A percentile compares a stretch with the other conserved stretches of the same genome.
Conservation (phyloP, 2,797 vertebrate genomes). For the Alauda arvensis region DNA sequence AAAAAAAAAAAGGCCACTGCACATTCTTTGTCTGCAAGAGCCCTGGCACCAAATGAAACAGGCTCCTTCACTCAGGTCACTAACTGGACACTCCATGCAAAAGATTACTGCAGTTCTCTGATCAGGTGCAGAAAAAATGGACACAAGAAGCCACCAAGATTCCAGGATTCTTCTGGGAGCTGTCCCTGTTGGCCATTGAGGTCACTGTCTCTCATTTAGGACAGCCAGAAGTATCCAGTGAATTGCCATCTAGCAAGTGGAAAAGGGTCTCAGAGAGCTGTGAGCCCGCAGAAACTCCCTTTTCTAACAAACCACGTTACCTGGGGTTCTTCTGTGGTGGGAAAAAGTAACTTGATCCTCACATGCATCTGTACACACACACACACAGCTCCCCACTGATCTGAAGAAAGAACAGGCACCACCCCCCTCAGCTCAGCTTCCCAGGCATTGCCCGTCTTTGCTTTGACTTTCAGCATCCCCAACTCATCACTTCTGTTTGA, state of each 20-base stretch:
- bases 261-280: not conserved
- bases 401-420: not conserved
- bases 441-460: not conserved
- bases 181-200: not conserved
- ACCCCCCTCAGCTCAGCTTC: not conserved
- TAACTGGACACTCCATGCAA: not conserved
- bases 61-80: not conserved
- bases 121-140: not conserved
- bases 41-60: not conserved
- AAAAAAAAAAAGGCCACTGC: not conserved
- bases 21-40: not conserved
- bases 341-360: not conserved
- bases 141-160: not conserved
- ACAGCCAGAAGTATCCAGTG: not conserved
- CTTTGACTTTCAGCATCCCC: not conserved
- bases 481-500: not conserved
- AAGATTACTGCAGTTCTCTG: not conserved
- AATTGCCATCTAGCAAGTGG: not conserved
- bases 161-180: not conserved
- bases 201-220: not conserved
- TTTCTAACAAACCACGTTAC: not conserved
- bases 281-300: not conserved
- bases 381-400: not conserved
- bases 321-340: not conserved
- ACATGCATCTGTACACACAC: not conserved